Evolutionary conservation across 2,113 vertebrate species (phyloP).

Genomic region (Datnioides undecimradiatus): DNA sequence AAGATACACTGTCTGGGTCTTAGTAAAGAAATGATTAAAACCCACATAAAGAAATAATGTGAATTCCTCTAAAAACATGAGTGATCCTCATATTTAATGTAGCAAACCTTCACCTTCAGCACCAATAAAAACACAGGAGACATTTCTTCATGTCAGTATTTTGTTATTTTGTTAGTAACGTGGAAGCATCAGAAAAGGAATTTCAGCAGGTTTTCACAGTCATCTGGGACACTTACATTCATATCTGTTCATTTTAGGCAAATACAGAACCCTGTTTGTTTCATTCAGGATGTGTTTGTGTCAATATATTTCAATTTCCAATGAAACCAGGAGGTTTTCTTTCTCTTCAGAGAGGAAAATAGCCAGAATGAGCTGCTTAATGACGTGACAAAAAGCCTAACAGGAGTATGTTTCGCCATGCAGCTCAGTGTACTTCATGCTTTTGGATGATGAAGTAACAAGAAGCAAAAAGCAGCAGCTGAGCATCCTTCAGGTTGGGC

Average conservation of each 20-base stretch:
- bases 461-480: neutral
- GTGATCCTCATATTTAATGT: neutral
- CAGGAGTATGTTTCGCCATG: neutral
- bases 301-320: conserved; percentile 8
- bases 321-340: conserved; percentile 15
- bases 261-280: conserved; percentile 19
- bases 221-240: neutral
- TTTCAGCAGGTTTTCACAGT: conserved; percentile 27
- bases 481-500: conserved; percentile 1
- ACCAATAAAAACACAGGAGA: conserved; percentile 43
- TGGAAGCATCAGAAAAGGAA: neutral
- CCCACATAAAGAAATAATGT: neutral
- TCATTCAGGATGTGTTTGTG: neutral
- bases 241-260: neutral
- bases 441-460: neutral
- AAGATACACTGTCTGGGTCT: conserved; percentile 10
- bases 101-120: neutral
- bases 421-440: conserved; percentile 12
- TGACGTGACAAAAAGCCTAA: neutral
- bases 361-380: neutral
- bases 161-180: conserved; percentile 56
- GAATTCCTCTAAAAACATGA: neutral
- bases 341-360: neutral
- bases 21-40: neutral
- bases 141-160: conserved; percentile 29